Conservation (phyloP, 2,888 invertebrate genomes). For the Drosophila gaucha region DNA sequence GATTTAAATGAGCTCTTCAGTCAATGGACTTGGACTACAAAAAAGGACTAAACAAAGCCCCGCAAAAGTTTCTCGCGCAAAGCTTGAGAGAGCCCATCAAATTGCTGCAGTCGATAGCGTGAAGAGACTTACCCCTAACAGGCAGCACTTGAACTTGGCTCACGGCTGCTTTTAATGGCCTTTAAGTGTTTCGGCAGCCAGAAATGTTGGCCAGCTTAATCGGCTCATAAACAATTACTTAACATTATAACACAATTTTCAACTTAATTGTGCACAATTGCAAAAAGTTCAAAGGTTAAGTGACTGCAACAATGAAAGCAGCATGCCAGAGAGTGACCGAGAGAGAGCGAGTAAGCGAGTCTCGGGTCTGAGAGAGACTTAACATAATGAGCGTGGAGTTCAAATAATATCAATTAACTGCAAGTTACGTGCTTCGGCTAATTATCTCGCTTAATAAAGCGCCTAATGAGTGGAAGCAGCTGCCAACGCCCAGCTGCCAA, state of each 20-base stretch:
- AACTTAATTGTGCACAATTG: constrained; percentile 72
- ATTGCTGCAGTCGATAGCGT: not conserved
- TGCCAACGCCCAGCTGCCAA: constrained; percentile 71
- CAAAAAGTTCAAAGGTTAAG: constrained; percentile 70
- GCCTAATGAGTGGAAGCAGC: constrained; percentile 82
- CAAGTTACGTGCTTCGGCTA: constrained; percentile 79
- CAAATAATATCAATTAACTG: constrained; percentile 83
- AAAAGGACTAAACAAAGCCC: constrained; percentile 8
- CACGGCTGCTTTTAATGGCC: constrained; percentile 40
- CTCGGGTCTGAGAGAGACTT: constrained; percentile 37
- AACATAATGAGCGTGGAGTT: constrained; percentile 62
- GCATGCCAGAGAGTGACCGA: not conserved
- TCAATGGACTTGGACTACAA: constrained; percentile 14
- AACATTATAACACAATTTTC: constrained; percentile 72
- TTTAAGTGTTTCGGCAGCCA: constrained; percentile 29
- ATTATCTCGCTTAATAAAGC: constrained; percentile 81
- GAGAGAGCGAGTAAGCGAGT: constrained; percentile 1
- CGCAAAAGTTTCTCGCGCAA: constrained; percentile 2
- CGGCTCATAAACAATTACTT: constrained; percentile 73
- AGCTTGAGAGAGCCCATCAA: not conserved
- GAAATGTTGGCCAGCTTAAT: constrained; percentile 50
- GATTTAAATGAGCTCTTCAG: constrained; percentile 58
- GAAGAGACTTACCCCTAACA: not conserved
- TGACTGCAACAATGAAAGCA: constrained; percentile 55
- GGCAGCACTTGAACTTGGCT: constrained; percentile 9